Percentiles rank a stretch among this genome's conserved stretches.
Evolutionary conservation across 2,113 vertebrate genomes (phyloP).

Genomic region (Enhydra lutris): DNA sequence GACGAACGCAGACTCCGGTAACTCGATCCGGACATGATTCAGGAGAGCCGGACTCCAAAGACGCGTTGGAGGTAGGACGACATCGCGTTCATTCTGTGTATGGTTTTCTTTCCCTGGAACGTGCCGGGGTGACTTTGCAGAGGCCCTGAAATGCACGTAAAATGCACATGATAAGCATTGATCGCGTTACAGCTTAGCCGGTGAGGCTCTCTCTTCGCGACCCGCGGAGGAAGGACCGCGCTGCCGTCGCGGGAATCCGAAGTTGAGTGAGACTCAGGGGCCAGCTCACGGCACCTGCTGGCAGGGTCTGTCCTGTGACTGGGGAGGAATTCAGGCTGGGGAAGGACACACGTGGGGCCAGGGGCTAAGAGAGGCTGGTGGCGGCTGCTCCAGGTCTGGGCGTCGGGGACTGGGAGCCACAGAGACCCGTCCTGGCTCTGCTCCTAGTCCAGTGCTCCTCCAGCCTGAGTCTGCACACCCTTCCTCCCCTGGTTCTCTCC

Average conservation of each 20-base stretch:
- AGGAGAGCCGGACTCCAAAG: neutral
- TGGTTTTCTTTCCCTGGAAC: neutral
- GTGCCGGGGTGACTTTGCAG: neutral
- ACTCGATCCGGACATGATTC: neutral
- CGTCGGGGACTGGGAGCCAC: neutral
- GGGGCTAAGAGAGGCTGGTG: neutral
- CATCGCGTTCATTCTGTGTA: neutral
- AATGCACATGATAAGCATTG: neutral
- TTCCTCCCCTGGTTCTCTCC: neutral
- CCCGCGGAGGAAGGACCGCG: no score
- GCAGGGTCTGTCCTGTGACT: no score
- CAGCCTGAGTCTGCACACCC: neutral
- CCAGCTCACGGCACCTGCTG: no score
- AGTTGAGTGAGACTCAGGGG: no score
- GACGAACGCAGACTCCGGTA: neutral
- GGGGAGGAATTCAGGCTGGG: no score
- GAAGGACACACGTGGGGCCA: no score
- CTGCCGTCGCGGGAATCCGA: no score
- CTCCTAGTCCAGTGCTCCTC: neutral
- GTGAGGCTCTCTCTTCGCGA: rapidly evolving
- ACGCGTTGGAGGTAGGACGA: neutral
- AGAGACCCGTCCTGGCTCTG: neutral
- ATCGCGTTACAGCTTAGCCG: neutral
- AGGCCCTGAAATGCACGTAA: neutral
- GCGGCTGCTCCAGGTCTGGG: neutral